These are phyloP conservation scores for Trachythela sp. DNA, from an alignment of 64 coral and sea anemone species.

Conservation along the genomic window DNA sequence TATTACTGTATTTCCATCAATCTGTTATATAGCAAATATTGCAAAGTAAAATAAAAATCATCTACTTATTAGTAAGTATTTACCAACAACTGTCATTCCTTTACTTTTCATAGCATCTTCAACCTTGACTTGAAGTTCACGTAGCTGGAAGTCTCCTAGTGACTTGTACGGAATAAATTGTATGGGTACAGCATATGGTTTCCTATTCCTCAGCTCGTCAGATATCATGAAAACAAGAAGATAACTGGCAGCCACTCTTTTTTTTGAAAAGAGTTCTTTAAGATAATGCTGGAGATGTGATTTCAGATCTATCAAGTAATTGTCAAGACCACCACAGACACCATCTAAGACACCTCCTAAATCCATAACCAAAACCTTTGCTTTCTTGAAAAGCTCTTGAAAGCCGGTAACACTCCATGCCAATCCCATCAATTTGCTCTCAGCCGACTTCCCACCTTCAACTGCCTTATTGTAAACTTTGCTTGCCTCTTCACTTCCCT, in stretches of 20 bases:
- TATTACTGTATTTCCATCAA: no score
- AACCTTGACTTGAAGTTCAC: not conserved
- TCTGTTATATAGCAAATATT: not conserved
- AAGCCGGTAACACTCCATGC: not conserved
- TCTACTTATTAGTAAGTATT: not conserved
- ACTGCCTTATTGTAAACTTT: not conserved
- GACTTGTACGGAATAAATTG: not conserved
- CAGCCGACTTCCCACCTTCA: not conserved
- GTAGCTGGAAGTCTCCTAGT: not conserved
- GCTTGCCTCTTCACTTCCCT: not conserved
- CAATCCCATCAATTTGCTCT: no score
- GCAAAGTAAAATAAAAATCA: not conserved
- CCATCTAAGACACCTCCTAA: not conserved
- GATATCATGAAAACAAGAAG: not conserved
- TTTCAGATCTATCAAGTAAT: not conserved
- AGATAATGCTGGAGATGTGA: not conserved
- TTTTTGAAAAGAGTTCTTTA: not conserved
- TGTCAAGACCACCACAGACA: not conserved
- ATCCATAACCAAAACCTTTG: not conserved
- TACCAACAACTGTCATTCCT: not conserved
- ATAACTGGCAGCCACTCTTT: not conserved
- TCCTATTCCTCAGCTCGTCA: not conserved
- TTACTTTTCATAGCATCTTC: not conserved
- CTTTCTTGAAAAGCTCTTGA: not conserved
- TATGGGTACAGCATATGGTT: not conserved